phyloP scores from a whole-genome alignment of 2,888 invertebrate species.

The Lasioglossum figueresi region DNA sequence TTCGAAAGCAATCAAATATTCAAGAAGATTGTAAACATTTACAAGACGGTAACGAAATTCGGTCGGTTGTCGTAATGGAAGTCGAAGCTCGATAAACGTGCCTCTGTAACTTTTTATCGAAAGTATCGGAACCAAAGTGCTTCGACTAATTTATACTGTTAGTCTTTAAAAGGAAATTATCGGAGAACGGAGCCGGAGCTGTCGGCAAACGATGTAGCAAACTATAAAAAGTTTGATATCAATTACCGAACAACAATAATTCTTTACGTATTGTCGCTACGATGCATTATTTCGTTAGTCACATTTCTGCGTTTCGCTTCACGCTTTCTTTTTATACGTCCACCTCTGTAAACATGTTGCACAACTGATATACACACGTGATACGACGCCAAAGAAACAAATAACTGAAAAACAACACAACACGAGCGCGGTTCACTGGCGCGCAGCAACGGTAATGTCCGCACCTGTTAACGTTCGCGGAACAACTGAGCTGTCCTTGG shows the following conservation, averaged over 20 bases:
- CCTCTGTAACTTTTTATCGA: not conserved
- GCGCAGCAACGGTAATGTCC: not conserved
- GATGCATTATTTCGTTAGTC: not conserved
- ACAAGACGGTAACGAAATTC: too few species aligned
- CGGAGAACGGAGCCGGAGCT: not conserved
- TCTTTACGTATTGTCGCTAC: not conserved
- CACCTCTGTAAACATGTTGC: not conserved
- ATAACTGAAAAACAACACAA: not conserved
- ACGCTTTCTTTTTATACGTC: not conserved
- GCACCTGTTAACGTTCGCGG: not conserved
- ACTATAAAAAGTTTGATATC: not conserved
- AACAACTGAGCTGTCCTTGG: not conserved
- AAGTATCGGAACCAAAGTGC: not conserved
- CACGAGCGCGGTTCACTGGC: not conserved
- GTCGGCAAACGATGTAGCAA: not conserved
- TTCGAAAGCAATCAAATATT: not conserved
- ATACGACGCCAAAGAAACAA: not conserved
- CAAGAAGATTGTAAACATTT: too few species aligned
- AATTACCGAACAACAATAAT: not conserved
- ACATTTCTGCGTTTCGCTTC: not conserved
- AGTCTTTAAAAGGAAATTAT: not conserved
- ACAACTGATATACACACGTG: not conserved
- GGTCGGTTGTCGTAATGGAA: not conserved
- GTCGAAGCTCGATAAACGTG: not conserved
- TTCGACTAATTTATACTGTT: not conserved